phyloP scores from a whole-genome alignment of 2,888 invertebrate species.

The Apoderus coryli region DNA sequence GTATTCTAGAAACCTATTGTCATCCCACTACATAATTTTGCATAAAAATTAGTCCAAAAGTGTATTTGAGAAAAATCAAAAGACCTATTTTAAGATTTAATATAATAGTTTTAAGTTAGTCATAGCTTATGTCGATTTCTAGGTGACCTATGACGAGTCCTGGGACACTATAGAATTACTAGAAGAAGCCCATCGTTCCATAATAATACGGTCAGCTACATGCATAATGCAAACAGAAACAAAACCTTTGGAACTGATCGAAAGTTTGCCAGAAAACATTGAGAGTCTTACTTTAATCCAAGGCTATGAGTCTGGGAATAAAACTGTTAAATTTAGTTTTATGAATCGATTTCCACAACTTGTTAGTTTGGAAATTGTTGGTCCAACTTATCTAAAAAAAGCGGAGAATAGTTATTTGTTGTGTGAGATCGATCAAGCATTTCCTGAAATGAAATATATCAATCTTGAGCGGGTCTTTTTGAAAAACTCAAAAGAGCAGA shows the following conservation, averaged over 20 bases:
- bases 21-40: too few relatives aligned
- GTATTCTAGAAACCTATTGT: too few relatives aligned
- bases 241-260: constrained; percentile 30
- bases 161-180: constrained; percentile 25
- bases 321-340: constrained; percentile 33
- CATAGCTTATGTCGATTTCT: constrained; percentile 15
- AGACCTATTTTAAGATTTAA: too few relatives aligned
- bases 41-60: too few relatives aligned
- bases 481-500: constrained; percentile 26
- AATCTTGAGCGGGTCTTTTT: constrained; percentile 37
- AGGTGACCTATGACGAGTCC: constrained; percentile 34
- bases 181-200: constrained; percentile 25
- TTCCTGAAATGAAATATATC: constrained; percentile 35
- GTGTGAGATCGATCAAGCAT: constrained; percentile 35
- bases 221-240: constrained; percentile 38
- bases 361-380: constrained; percentile 44
- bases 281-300: constrained; percentile 43
- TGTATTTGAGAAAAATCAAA: too few relatives aligned
- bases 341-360: constrained; percentile 37
- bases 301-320: constrained; percentile 36
- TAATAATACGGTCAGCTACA: constrained; percentile 36
- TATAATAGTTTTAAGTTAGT: too few relatives aligned
- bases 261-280: constrained; percentile 34
- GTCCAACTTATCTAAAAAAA: constrained; percentile 30
- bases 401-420: constrained; percentile 27